Evolutionary conservation across 2,113 vertebrate species (phyloP).

Genomic region (Nothoprocta perdicaria): DNA sequence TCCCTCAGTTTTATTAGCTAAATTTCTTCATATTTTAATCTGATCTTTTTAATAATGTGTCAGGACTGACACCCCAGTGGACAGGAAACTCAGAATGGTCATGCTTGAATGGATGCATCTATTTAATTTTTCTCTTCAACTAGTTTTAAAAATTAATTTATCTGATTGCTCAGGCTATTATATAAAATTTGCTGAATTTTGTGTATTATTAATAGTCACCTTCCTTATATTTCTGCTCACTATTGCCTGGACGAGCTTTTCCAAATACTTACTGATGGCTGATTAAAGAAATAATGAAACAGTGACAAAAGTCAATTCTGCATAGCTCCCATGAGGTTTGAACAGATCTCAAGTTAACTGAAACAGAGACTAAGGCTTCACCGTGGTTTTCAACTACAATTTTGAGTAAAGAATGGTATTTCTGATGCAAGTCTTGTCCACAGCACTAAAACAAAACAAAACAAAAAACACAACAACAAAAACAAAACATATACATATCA

Average conservation of each 20-base stretch:
- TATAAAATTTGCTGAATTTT: constrained; percentile 67
- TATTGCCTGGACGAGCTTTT: constrained; percentile 41
- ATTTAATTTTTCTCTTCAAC: constrained; percentile 75
- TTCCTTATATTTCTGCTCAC: constrained; percentile 31
- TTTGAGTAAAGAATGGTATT: not conserved
- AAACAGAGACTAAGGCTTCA: not conserved
- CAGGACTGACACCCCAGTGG: constrained; percentile 66
- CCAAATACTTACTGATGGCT: constrained; percentile 46
- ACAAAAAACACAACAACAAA: not conserved
- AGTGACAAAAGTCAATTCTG: constrained; percentile 20
- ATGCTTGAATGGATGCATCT: constrained; percentile 71
- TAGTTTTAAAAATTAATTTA: constrained; percentile 75
- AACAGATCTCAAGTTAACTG: not conserved
- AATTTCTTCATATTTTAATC: constrained; percentile 75
- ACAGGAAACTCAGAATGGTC: constrained; percentile 66
- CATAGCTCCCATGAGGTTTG: not conserved
- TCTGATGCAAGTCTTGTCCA: not conserved
- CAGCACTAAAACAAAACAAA: not conserved
- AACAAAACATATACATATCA: not conserved
- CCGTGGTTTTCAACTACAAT: not conserved
- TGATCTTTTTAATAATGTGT: constrained; percentile 74
- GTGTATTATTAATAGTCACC: constrained; percentile 61
- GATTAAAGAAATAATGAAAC: constrained; percentile 58
- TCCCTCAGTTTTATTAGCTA: constrained; percentile 73
- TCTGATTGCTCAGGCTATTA: constrained; percentile 71